phyloP scores from a whole-genome alignment of 2,797 vertebrate species.

The Ctenopoma multispine region DNA sequence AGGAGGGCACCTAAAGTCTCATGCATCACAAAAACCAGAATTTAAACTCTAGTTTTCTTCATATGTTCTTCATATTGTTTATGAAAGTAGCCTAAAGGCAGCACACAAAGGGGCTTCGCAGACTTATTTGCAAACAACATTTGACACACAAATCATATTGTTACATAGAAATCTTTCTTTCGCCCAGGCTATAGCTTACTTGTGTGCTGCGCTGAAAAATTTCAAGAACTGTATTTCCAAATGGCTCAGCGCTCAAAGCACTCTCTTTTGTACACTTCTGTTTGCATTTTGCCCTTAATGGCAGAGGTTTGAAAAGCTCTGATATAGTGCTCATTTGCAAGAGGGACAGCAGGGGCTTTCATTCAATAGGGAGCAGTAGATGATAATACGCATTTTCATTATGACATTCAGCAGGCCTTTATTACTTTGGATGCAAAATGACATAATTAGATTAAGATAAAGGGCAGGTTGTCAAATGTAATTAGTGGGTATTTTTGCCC shows the following conservation, averaged over 20 bases:
- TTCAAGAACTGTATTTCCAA: neutral
- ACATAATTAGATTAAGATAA: constrained; percentile 76
- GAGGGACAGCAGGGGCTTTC: constrained; percentile 25
- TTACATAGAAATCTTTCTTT: neutral
- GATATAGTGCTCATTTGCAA: constrained; percentile 29
- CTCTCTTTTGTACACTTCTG: neutral
- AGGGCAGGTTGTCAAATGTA: constrained; percentile 68
- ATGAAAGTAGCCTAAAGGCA: no score
- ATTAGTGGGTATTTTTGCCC: constrained; percentile 61
- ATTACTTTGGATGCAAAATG: constrained; percentile 64
- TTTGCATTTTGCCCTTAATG: constrained; percentile 16
- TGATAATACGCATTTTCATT: constrained; percentile 63
- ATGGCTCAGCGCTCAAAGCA: neutral
- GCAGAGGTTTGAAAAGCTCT: constrained; percentile 36
- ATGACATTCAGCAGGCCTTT: constrained; percentile 45
- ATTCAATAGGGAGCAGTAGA: constrained; percentile 34
- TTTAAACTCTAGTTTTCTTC: no score
- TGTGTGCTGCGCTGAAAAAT: neutral
- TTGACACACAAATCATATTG: neutral
- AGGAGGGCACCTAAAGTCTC: no score
- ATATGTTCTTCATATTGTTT: no score
- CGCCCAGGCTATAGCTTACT: neutral
- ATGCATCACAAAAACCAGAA: no score
- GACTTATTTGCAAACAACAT: neutral
- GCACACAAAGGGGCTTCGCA: no score